Percentiles rank a stretch among this genome's conserved stretches.
Conservation (phyloP, 2,888 invertebrate genomes). For the Ptychoptera contaminata region DNA sequence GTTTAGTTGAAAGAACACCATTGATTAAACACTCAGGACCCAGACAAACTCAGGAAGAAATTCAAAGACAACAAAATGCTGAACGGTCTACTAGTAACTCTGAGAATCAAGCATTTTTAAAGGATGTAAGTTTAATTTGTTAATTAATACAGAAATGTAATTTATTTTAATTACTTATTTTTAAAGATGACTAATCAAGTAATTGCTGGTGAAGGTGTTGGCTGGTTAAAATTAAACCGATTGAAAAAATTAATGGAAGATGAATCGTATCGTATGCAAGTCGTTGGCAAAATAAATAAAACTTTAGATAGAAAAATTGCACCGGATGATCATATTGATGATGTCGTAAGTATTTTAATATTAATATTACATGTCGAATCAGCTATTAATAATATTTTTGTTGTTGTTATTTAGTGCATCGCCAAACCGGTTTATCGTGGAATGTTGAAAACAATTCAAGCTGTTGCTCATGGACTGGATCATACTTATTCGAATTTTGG, state of each 20-base stretch:
- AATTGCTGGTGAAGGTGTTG: conserved; percentile 42
- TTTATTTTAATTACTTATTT: background rate
- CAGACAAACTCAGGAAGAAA: conserved; percentile 46
- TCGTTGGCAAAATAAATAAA: conserved; percentile 85
- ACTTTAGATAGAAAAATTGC: conserved; percentile 85
- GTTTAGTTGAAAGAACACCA: conserved; percentile 76
- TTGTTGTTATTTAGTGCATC: conserved; percentile 42
- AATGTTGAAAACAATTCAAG: conserved; percentile 81
- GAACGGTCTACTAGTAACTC: conserved; percentile 61
- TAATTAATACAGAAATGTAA: background rate
- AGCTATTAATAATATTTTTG: background rate
- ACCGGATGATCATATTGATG: conserved; percentile 92
- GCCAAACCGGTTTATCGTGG: conserved; percentile 91
- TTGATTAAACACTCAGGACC: conserved; percentile 69
- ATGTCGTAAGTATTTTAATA: conserved; percentile 57
- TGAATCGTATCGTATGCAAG: conserved; percentile 92
- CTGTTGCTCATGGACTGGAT: conserved; percentile 80
- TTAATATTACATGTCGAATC: conserved; percentile 7
- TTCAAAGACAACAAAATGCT: conserved; percentile 49
- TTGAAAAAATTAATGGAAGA: conserved; percentile 96
- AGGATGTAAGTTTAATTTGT: conserved; percentile 47
- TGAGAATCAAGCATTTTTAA: conserved; percentile 87
- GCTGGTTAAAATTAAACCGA: conserved; percentile 88
- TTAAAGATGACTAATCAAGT: conserved; percentile 19
- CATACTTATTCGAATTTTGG: conserved; percentile 86